Conservation (phyloP, 2,888 invertebrate genomes). For the Agonum fuliginosum region DNA sequence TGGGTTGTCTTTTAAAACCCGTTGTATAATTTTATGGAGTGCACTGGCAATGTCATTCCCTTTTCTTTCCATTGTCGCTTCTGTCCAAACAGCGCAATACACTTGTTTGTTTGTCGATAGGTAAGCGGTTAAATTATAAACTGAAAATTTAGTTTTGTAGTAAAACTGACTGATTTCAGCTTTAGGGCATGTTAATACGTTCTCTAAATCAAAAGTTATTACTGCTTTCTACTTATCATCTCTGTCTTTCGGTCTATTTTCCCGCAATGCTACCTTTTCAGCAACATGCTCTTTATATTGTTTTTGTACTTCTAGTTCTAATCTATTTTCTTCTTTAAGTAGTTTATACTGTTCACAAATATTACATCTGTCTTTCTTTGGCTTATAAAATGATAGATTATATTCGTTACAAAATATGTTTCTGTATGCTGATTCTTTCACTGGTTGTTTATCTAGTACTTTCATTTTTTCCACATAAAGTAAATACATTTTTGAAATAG, state of each 20-base stretch:
- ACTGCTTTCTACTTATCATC: conserved; percentile 31
- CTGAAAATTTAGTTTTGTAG: conserved; percentile 63
- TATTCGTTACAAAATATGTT: conserved; percentile 57
- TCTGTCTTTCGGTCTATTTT: conserved; percentile 4
- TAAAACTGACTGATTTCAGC: conserved; percentile 63
- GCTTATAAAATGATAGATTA: conserved; percentile 57
- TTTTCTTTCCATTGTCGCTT: conserved; percentile 63
- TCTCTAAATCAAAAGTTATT: conserved; percentile 61
- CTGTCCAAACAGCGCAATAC: conserved; percentile 65
- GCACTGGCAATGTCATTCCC: conserved; percentile 65
- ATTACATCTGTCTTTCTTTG: conserved; percentile 61
- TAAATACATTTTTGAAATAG: conserved; percentile 40
- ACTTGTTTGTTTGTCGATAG: conserved; percentile 64
- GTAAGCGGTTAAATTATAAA: conserved; percentile 65
- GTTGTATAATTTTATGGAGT: conserved; percentile 63
- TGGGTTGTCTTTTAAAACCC: conserved; percentile 62
- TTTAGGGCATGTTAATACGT: conserved; percentile 64
- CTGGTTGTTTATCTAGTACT: conserved; percentile 4
- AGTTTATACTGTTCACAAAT: conserved; percentile 24
- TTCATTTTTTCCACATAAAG: conserved; percentile 14
- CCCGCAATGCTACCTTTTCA: neutral
- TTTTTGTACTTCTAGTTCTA: neutral
- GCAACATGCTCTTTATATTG: neutral
- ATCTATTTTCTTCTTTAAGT: neutral
- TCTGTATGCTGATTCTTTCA: conserved; percentile 39